phyloP scores from a whole-genome alignment of 2,113 vertebrate species.

The Romanogobio albipinnatus region DNA sequence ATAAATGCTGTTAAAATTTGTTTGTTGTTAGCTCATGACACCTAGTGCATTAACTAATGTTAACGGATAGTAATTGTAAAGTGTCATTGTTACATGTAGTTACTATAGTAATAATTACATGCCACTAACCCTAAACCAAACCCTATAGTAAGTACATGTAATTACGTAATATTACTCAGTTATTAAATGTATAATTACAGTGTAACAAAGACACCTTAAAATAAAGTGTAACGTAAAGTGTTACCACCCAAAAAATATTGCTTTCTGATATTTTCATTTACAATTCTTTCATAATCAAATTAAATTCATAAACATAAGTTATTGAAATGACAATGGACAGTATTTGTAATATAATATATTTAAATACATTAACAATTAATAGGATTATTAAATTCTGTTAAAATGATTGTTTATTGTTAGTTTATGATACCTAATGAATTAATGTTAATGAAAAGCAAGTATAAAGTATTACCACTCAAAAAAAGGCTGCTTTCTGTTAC shows the following conservation, averaged over 20 bases:
- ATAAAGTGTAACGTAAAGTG: neutral
- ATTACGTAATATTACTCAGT: too few relatives aligned
- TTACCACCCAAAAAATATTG: neutral
- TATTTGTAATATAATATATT: neutral
- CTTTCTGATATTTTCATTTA: neutral
- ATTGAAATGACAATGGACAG: too few relatives aligned
- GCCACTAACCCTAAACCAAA: too few relatives aligned
- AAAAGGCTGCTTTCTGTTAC: neutral
- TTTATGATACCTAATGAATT: neutral
- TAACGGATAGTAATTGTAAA: neutral
- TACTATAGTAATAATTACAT: too few relatives aligned
- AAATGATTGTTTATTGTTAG: neutral
- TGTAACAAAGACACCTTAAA: too few relatives aligned
- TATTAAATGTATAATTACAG: too few relatives aligned
- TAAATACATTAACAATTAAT: neutral
- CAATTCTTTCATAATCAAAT: neutral
- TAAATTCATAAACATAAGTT: neutral
- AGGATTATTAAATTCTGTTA: neutral
- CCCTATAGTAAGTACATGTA: too few relatives aligned
- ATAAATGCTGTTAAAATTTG: neutral
- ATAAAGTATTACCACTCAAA: too few relatives aligned
- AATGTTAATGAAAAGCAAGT: neutral
- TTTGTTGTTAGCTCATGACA: neutral
- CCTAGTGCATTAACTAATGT: neutral
- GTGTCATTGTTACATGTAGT: too few relatives aligned